These are phyloP conservation scores for Otus scops DNA, from an alignment of 2,797 vertebrate species.

Conservation along the genomic window DNA sequence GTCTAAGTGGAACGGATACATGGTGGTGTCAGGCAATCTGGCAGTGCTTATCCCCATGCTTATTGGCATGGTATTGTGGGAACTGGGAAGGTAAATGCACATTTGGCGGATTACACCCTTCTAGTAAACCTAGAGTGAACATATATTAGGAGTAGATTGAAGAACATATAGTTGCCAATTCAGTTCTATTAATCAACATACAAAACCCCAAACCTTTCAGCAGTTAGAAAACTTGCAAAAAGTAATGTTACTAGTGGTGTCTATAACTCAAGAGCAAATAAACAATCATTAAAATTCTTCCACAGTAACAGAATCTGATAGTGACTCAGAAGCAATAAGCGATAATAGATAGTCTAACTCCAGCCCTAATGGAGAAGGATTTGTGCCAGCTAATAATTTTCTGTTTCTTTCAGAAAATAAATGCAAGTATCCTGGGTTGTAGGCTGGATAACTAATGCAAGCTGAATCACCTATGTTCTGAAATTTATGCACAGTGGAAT, in stretches of 20 bases:
- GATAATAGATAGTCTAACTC: constrained; percentile 2
- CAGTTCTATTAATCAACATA: neutral
- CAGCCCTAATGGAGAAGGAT: constrained; percentile 13
- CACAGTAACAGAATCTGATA: neutral
- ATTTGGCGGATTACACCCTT: neutral
- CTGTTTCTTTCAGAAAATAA: constrained; percentile 16
- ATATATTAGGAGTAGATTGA: neutral
- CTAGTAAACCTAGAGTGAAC: neutral
- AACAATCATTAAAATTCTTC: constrained; percentile 36
- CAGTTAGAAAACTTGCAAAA: constrained; percentile 24
- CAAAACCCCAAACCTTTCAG: neutral
- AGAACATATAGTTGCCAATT: neutral
- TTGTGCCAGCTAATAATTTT: constrained; percentile 31
- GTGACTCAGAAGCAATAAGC: neutral
- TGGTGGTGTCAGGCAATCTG: neutral
- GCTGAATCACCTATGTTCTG: neutral
- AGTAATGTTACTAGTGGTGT: neutral
- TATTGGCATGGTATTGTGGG: neutral
- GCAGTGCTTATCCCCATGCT: neutral
- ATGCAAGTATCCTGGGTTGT: neutral
- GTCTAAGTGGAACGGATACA: neutral
- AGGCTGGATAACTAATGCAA: neutral
- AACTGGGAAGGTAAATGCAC: neutral
- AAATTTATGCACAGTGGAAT: neutral
- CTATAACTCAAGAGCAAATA: constrained; percentile 17